Conservation (phyloP, 2,888 invertebrate species). For the Heteromurus nitidus region DNA sequence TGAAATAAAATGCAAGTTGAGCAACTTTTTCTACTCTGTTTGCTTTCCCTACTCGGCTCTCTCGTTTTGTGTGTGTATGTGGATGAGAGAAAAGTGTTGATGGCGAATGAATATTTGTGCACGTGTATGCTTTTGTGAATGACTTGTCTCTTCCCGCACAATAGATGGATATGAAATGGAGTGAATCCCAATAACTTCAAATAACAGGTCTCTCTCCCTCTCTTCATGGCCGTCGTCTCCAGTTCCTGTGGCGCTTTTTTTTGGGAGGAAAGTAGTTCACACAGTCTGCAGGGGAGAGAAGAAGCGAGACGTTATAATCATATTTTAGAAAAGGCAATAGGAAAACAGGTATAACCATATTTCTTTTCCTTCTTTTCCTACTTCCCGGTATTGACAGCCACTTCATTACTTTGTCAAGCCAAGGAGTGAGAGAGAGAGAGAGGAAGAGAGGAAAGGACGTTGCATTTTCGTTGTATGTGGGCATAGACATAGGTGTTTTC, state of each 20-base stretch:
- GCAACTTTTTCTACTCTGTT: conserved; percentile 27
- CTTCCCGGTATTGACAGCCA: conserved; percentile 46
- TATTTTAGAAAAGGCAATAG: background rate
- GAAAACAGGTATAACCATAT: conserved; percentile 22
- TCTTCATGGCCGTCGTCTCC: too few relatives aligned
- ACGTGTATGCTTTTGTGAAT: background rate
- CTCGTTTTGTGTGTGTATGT: background rate
- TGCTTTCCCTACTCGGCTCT: too few relatives aligned
- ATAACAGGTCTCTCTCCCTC: too few relatives aligned
- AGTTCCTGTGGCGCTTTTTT: too few relatives aligned
- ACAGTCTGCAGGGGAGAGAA: conserved; percentile 21
- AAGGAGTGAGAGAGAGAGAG: too few relatives aligned
- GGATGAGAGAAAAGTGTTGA: background rate
- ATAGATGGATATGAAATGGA: background rate
- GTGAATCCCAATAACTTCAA: conserved; percentile 28
- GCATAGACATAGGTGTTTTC: background rate
- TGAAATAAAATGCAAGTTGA: conserved; percentile 58
- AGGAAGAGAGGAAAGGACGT: too few relatives aligned
- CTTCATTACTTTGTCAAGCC: conserved; percentile 46
- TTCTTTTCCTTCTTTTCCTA: conserved; percentile 18
- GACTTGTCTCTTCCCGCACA: background rate
- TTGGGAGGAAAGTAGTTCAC: too few relatives aligned
- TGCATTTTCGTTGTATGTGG: too few relatives aligned
- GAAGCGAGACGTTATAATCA: background rate
- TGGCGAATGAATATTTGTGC: background rate